Percentiles rank a stretch among this genome's conserved stretches.
These are phyloP conservation scores for Crotalus helleri DNA, from an alignment of 2,113 vertebrate species.

Conservation along the genomic window DNA sequence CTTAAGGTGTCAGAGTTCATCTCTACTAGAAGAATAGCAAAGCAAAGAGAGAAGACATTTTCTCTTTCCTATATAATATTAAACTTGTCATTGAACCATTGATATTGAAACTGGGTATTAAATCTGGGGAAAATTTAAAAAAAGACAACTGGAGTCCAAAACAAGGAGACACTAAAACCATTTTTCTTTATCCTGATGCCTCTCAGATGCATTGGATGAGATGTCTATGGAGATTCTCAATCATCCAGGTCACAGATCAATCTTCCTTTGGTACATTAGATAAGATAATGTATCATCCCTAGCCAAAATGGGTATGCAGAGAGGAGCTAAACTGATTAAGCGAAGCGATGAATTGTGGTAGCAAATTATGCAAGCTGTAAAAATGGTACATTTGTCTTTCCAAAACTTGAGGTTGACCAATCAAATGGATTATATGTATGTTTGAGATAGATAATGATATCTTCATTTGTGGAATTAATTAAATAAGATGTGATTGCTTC, in stretches of 20 bases:
- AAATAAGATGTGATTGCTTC: not conserved
- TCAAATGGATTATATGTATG: not conserved
- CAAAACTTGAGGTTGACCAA: not conserved
- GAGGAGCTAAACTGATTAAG: not conserved
- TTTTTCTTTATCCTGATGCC: not conserved
- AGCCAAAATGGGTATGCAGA: not conserved
- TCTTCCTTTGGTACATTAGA: not conserved
- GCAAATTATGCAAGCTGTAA: not conserved
- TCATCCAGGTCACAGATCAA: not conserved
- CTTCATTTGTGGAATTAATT: not conserved
- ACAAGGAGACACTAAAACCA: not conserved
- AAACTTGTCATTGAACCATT: not conserved
- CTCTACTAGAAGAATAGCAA: constrained; percentile 7
- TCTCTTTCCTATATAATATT: not conserved
- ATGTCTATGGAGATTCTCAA: not conserved
- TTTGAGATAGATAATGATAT: not conserved
- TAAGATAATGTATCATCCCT: not conserved
- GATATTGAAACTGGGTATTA: not conserved
- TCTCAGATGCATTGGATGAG: not conserved
- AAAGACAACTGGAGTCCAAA: not conserved
- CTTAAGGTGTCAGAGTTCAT: not conserved
- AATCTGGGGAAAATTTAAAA: not conserved
- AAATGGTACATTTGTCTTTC: not conserved
- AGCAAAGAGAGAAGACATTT: not conserved
- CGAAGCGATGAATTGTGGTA: not conserved